Evolutionary conservation across 2,113 vertebrate species (phyloP).

Genomic region (Pelobates fuscus): DNA sequence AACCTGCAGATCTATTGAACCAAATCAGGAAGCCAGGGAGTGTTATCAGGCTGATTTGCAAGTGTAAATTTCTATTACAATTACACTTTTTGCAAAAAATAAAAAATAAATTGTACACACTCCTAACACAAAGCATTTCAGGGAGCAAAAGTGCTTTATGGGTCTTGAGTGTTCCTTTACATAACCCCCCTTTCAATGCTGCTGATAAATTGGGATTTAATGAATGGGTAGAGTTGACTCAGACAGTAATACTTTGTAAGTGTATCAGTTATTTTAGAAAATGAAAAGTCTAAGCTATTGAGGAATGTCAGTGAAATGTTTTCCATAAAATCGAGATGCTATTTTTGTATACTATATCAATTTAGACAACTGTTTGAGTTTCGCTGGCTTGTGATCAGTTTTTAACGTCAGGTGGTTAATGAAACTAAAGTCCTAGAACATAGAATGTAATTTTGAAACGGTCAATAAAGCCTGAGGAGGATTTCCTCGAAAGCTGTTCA

Average conservation of each 20-base stretch:
- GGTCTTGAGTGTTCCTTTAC: too few relatives aligned
- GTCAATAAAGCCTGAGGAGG: slow-evolving; percentile 99
- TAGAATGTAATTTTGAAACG: slow-evolving; percentile 99
- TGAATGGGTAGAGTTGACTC: slow-evolving; percentile 83
- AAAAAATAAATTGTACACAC: too few relatives aligned
- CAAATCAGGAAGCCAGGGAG: too few relatives aligned
- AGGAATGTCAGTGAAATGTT: slow-evolving; percentile 91
- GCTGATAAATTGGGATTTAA: slow-evolving; percentile 91
- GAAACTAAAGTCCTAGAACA: slow-evolving; percentile 97
- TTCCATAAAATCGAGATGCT: slow-evolving; percentile 99
- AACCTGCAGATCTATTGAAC: too few relatives aligned
- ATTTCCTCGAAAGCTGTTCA: too few relatives aligned
- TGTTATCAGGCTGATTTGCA: too few relatives aligned
- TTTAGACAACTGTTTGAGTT: slow-evolving; percentile 95
- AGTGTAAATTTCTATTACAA: too few relatives aligned
- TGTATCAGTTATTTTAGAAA: slow-evolving; percentile 79
- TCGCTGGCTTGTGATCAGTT: slow-evolving; percentile 99
- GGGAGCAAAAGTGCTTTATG: too few relatives aligned
- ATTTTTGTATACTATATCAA: slow-evolving; percentile 99
- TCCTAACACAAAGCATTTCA: too few relatives aligned
- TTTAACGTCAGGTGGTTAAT: slow-evolving; percentile 98
- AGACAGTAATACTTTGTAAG: slow-evolving; percentile 78
- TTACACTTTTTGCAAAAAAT: too few relatives aligned
- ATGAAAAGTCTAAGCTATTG: slow-evolving; percentile 91
- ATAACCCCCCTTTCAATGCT: slow-evolving; percentile 94